A percentile compares a stretch with the other conserved stretches of the same genome.
Evolutionary conservation across 2,113 vertebrate species (phyloP).

Genomic region (Lathamus discolor): DNA sequence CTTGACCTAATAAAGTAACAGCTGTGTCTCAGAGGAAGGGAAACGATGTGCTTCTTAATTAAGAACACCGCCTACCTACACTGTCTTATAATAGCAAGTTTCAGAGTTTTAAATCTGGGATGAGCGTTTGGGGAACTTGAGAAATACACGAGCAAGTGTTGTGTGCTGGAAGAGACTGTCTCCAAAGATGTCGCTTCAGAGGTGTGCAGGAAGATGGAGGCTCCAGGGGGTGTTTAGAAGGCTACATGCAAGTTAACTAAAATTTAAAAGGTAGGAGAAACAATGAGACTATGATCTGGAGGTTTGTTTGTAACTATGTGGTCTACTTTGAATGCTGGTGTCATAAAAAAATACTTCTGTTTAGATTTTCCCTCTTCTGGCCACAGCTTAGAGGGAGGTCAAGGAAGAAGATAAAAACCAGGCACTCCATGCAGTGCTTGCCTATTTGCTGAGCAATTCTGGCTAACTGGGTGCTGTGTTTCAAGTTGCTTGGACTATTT

Average conservation of each 20-base stretch:
- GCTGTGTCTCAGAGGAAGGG: background rate
- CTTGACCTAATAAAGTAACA: background rate
- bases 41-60: background rate
- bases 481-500: background rate
- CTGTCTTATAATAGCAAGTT: background rate
- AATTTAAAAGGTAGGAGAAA: background rate
- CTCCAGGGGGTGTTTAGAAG: background rate
- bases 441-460: background rate
- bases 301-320: accelerated
- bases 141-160: background rate
- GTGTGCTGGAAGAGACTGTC: background rate
- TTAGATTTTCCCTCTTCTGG: background rate
- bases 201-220: too few species aligned
- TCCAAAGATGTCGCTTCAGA: background rate
- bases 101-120: background rate
- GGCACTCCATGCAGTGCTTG: background rate
- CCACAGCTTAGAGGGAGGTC: background rate
- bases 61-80: background rate
- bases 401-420: background rate
- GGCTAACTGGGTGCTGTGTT: background rate
- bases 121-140: background rate
- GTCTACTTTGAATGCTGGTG: background rate
- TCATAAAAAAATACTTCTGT: background rate
- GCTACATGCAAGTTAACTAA: too few species aligned
- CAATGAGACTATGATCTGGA: accelerated